These are phyloP conservation scores for Hiodon alosoides DNA, from an alignment of 2,113 vertebrate genomes.

Conservation along the genomic window DNA sequence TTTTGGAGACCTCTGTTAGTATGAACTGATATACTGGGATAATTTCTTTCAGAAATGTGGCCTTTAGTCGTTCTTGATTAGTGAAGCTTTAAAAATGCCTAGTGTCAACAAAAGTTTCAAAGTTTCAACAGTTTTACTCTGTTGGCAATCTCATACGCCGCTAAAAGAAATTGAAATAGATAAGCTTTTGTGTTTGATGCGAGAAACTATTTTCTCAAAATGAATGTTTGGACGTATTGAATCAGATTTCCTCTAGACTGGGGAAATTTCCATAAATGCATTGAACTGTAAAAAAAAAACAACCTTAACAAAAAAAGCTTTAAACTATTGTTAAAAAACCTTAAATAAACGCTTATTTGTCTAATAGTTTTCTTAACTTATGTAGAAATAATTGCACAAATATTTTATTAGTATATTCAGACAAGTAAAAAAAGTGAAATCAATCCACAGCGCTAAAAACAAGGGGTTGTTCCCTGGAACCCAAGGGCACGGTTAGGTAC, in stretches of 20 bases:
- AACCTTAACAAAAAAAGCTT: not conserved
- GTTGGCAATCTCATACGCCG: not conserved
- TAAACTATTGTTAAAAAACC: not conserved
- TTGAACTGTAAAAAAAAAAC: conserved; percentile 1
- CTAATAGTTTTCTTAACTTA: too few relatives aligned
- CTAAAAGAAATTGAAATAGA: conserved; percentile 16
- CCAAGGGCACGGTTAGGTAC: too few relatives aligned
- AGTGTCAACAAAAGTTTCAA: not conserved
- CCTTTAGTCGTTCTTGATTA: not conserved
- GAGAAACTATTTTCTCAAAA: not conserved
- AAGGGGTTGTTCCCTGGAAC: too few relatives aligned
- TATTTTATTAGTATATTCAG: too few relatives aligned
- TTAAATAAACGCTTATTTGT: not conserved
- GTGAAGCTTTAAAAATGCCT: not conserved
- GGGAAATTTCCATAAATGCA: not conserved
- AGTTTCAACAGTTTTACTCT: not conserved
- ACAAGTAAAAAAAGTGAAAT: too few relatives aligned
- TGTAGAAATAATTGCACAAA: too few relatives aligned
- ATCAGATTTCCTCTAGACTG: conserved; percentile 17
- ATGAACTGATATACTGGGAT: too few relatives aligned
- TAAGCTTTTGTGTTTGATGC: conserved; percentile 12
- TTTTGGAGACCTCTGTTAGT: too few relatives aligned
- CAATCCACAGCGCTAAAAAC: too few relatives aligned
- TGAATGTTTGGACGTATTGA: not conserved
- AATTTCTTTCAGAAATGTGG: not conserved